Evolutionary conservation across 2,113 vertebrate species (phyloP).

Genomic region (Felis catus): F.catus_Fca126_mat1.0 CM031425.1:1938501-1939000

Average conservation of each 20-base stretch:
- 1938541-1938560: background rate
- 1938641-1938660: background rate
- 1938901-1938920: background rate
- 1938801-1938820: fast-evolving
- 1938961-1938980: background rate
- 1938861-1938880: background rate
- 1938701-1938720: no score
- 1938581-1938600: background rate
- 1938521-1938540: background rate
- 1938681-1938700: background rate
- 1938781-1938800: no score
- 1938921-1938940: background rate
- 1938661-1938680: background rate
- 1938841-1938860: no score
- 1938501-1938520: background rate
- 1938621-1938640: background rate
- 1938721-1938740: no score
- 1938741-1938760: no score
- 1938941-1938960: background rate
- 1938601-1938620: background rate
- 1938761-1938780: no score
- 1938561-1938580: background rate
- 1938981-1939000: background rate
- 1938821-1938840: no score
- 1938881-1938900: background rate